phyloP scores from a whole-genome alignment of 1,140 invertebrate species.

The Dinothrombium tinctorium region DNA sequence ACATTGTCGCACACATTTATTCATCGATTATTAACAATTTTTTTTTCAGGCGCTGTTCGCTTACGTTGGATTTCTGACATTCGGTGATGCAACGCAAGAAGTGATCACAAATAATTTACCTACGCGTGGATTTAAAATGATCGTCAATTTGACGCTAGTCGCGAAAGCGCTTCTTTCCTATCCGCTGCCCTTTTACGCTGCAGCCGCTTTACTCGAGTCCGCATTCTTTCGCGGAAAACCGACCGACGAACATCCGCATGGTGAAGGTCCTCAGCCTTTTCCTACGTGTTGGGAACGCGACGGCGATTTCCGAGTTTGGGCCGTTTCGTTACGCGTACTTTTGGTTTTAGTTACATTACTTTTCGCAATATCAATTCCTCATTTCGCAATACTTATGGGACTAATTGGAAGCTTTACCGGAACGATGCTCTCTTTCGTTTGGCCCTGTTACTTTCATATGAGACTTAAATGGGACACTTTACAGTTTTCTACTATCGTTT shows the following conservation, averaged over 20 bases:
- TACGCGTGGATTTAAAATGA: conserved; percentile 55
- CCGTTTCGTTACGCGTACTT: conserved; percentile 59
- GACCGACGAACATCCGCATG: conserved; percentile 9
- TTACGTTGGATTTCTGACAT: conserved; percentile 89
- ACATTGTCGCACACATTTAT: not conserved
- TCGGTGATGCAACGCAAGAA: conserved; percentile 57
- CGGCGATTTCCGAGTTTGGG: conserved; percentile 81
- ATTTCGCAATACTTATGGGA: conserved; percentile 94
- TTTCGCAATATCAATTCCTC: conserved; percentile 91
- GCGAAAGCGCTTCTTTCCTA: conserved; percentile 89
- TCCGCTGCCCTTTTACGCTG: conserved; percentile 91
- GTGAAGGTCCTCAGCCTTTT: conserved; percentile 37
- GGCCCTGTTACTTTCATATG: conserved; percentile 92
- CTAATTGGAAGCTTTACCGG: conserved; percentile 95
- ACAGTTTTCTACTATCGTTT: conserved; percentile 44
- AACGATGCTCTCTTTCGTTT: conserved; percentile 93
- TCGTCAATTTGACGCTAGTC: conserved; percentile 89
- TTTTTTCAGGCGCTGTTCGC: conserved; percentile 52
- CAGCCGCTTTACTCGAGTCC: conserved; percentile 78
- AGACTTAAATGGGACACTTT: conserved; percentile 64
- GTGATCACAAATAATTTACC: conserved; percentile 96
- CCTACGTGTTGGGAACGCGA: conserved; percentile 78
- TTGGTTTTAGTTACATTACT: conserved; percentile 78
- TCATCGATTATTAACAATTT: not conserved
- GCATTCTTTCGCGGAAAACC: conserved; percentile 70